A percentile compares a stretch with the other conserved stretches of the same genome.
Conservation (phyloP, 2,888 invertebrate species). For the Pollenia angustigena region DNA sequence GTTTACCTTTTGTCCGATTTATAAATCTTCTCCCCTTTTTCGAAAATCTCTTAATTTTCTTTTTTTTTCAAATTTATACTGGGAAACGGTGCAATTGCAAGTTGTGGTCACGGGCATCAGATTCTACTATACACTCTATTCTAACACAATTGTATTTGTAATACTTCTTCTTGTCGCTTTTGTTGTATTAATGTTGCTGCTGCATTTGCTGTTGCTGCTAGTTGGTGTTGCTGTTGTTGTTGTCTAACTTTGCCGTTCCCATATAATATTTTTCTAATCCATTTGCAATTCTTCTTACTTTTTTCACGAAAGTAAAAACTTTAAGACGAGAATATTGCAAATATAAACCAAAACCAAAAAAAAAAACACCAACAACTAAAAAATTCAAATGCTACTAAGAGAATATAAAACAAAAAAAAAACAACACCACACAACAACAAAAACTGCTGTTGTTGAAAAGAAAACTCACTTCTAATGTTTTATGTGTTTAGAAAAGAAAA, state of each 20-base stretch:
- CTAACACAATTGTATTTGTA: conserved; percentile 53
- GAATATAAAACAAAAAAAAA: conserved; percentile 36
- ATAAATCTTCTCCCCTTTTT: no score
- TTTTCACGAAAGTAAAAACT: conserved; percentile 71
- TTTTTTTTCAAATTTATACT: not conserved
- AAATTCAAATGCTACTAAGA: conserved; percentile 31
- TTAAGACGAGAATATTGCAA: conserved; percentile 55
- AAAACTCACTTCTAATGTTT: conserved; percentile 61
- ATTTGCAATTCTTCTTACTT: conserved; percentile 66
- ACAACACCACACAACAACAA: conserved; percentile 24
- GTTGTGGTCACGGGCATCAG: conserved; percentile 72
- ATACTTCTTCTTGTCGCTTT: conserved; percentile 47
- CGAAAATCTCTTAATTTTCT: not conserved
- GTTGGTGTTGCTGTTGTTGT: conserved; percentile 39
- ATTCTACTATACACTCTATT: conserved; percentile 56
- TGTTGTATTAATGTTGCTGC: conserved; percentile 19
- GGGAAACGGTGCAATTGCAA: conserved; percentile 60
- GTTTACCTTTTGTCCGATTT: no score
- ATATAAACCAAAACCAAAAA: conserved; percentile 28
- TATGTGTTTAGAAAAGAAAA: conserved; percentile 46
- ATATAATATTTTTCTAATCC: conserved; percentile 68
- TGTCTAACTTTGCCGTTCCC: conserved; percentile 61
- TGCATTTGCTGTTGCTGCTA: conserved; percentile 22
- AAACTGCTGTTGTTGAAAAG: conserved; percentile 25
- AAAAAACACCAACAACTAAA: conserved; percentile 20